Evolutionary conservation across 2,113 vertebrate species (phyloP).

Genomic region (Percopsis transmontana): DNA sequence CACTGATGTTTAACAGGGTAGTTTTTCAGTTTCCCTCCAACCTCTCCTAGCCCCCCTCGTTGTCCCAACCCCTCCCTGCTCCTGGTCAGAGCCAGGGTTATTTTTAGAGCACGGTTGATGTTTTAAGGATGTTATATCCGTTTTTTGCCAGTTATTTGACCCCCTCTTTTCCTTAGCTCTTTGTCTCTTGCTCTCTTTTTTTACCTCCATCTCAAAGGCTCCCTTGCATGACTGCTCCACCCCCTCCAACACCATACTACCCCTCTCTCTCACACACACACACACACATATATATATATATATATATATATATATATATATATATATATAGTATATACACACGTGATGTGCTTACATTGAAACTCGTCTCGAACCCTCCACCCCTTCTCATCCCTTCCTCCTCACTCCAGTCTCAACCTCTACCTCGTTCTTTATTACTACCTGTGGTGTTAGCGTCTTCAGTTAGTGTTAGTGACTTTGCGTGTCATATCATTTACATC

Average conservation of each 20-base stretch:
- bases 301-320: slow-evolving; percentile 43
- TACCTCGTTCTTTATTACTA: slow-evolving; percentile 74
- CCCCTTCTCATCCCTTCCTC: slow-evolving; percentile 18
- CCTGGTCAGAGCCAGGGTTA: slow-evolving; percentile 72
- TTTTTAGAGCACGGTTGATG: slow-evolving; percentile 85
- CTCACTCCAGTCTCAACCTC: slow-evolving; percentile 46
- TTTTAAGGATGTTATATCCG: slow-evolving; percentile 81
- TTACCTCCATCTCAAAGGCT: not conserved
- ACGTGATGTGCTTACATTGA: slow-evolving; percentile 9
- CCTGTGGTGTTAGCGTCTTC: slow-evolving; percentile 44
- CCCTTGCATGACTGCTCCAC: slow-evolving; percentile 70
- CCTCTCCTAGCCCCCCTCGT: slow-evolving; percentile 3
- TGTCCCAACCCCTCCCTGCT: slow-evolving; percentile 32
- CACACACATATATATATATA: slow-evolving; percentile 36
- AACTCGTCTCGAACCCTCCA: slow-evolving; percentile 17
- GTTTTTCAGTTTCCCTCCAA: slow-evolving; percentile 52
- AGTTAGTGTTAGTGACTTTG: too few relatives aligned
- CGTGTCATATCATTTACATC: not conserved
- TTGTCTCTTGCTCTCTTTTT: not conserved
- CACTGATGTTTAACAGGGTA: slow-evolving; percentile 32
- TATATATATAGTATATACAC: slow-evolving; percentile 43
- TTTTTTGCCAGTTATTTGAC: too few relatives aligned
- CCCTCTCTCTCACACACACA: slow-evolving; percentile 41
- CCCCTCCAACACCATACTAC: slow-evolving; percentile 8
- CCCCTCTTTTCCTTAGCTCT: not conserved